phyloP scores from a whole-genome alignment of 2,888 invertebrate genomes.

The Andrena bucephala region DNA sequence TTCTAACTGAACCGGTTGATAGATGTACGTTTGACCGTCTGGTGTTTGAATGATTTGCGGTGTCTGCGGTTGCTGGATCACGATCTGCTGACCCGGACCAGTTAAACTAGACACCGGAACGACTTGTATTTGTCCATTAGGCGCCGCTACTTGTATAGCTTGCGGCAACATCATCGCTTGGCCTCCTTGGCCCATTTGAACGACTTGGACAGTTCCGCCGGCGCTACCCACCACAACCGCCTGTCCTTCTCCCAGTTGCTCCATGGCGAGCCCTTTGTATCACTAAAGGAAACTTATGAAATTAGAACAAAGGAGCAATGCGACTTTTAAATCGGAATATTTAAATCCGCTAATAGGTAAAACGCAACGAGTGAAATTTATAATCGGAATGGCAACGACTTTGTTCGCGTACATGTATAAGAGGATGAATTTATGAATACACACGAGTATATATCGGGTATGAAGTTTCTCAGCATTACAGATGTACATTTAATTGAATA shows the following conservation, averaged over 20 bases:
- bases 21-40: slow-evolving; percentile 96
- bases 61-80: slow-evolving; percentile 88
- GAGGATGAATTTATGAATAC: slow-evolving; percentile 14
- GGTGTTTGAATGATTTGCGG: slow-evolving; percentile 95
- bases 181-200: slow-evolving; percentile 86
- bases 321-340: background rate
- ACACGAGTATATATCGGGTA: background rate
- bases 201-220: slow-evolving; percentile 82
- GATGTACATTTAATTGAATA: background rate
- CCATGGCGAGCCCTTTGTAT: slow-evolving; percentile 72
- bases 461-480: background rate
- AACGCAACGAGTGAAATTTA: background rate
- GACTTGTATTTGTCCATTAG: slow-evolving; percentile 90
- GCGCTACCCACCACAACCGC: slow-evolving; percentile 83
- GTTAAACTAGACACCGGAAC: slow-evolving; percentile 89
- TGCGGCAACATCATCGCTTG: slow-evolving; percentile 88
- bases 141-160: slow-evolving; percentile 87
- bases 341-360: background rate
- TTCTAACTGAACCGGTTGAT: slow-evolving; percentile 91
- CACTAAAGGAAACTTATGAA: slow-evolving; percentile 20
- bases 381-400: background rate
- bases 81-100: slow-evolving; percentile 86
- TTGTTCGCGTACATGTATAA: background rate
- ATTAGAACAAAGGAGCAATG: background rate
- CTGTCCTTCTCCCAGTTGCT: slow-evolving; percentile 82